Evolutionary conservation across 2,797 vertebrate genomes (phyloP).

Genomic region (Synaphobranchus kaupii): DNA sequence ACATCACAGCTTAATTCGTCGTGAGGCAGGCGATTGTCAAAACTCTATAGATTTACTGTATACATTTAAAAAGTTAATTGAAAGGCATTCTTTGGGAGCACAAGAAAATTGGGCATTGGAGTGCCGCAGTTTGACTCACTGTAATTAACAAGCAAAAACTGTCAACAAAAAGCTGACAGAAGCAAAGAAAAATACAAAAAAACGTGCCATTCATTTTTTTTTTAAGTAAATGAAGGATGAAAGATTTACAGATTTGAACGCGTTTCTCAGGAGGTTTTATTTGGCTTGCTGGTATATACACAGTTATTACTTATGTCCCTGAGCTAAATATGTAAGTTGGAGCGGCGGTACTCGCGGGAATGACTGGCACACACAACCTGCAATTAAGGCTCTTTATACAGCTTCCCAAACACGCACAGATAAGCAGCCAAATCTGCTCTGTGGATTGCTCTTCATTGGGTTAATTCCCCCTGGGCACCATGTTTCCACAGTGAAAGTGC

Average conservation of each 20-base stretch:
- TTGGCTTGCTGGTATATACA: background rate
- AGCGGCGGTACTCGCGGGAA: slow-evolving; percentile 58
- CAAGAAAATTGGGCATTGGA: background rate
- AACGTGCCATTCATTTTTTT: background rate
- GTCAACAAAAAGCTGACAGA: background rate
- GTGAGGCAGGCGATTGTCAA: background rate
- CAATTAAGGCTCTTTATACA: slow-evolving; percentile 65
- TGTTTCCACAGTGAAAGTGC: slow-evolving; percentile 40
- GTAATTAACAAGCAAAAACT: background rate
- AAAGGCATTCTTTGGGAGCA: background rate
- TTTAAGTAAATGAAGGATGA: background rate
- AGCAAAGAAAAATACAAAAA: background rate
- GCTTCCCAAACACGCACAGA: slow-evolving; percentile 42
- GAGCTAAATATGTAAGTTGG: background rate
- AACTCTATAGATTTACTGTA: background rate
- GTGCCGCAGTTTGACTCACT: background rate
- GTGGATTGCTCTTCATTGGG: slow-evolving; percentile 59
- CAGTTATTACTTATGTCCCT: slow-evolving; percentile 37
- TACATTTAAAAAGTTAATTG: background rate
- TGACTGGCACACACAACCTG: slow-evolving; percentile 63
- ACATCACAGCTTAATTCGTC: slow-evolving; percentile 5
- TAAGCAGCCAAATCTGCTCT: slow-evolving; percentile 57
- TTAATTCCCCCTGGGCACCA: slow-evolving; percentile 53
- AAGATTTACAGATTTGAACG: background rate
- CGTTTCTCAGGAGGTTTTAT: background rate